Conservation (phyloP, 2,797 vertebrate genomes). For the Pempheris klunzingeri region DNA sequence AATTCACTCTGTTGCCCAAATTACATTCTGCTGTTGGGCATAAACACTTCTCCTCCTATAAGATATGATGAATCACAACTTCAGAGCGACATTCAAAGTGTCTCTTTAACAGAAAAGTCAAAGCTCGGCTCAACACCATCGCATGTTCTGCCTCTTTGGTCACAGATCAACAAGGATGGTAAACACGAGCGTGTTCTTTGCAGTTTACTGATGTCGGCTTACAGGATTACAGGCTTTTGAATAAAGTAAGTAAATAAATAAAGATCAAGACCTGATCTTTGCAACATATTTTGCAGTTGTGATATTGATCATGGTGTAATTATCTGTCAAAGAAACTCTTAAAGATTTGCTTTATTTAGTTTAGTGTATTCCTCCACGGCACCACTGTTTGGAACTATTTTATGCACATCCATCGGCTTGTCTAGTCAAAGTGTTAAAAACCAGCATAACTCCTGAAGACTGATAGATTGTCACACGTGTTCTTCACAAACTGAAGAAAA, state of each 20-base stretch:
- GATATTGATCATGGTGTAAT: slow-evolving; percentile 49
- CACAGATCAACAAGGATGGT: slow-evolving; percentile 2
- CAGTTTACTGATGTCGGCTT: slow-evolving; percentile 9
- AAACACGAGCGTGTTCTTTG: slow-evolving; percentile 16
- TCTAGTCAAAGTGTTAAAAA: neutral
- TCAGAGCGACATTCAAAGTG: slow-evolving; percentile 23
- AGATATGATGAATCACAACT: slow-evolving; percentile 25
- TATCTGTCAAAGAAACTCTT: slow-evolving; percentile 10
- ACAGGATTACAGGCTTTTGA: slow-evolving; percentile 13
- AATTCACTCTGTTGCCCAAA: slow-evolving; percentile 19
- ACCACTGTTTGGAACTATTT: neutral
- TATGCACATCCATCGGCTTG: neutral
- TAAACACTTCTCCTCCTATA: slow-evolving; percentile 26
- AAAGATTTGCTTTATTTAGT: neutral
- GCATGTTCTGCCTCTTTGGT: slow-evolving; percentile 15
- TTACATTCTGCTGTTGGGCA: slow-evolving; percentile 17
- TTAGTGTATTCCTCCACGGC: neutral
- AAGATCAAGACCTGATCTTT: too few relatives aligned
- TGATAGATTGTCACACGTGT: neutral
- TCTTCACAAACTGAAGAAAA: too few relatives aligned
- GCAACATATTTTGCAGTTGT: slow-evolving; percentile 30
- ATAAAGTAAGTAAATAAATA: neutral
- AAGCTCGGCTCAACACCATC: slow-evolving; percentile 14
- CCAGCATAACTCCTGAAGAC: neutral
- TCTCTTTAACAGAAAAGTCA: slow-evolving; percentile 20